Base-by-base conservation (phyloP, 2,888 invertebrate species). In the Aradus depressus region DNA sequence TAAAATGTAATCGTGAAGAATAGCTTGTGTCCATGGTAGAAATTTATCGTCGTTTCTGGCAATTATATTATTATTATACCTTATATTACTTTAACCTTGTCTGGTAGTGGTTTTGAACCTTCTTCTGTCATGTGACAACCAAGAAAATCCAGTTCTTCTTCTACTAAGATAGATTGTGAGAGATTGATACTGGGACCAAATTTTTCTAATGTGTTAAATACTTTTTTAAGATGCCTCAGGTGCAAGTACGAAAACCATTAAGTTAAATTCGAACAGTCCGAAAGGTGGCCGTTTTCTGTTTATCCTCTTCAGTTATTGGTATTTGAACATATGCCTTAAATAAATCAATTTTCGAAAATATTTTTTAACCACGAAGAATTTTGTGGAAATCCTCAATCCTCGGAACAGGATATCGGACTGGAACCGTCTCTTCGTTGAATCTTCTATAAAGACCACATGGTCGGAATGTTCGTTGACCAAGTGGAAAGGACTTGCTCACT, bases 391-490 rank as follows among this genome's bases (percentile, higher is more conserved):
- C 64, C 5, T 64, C 61, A 2, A 67, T 59, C 25, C 64, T 61
- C 0, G 63, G 60, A 2, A 65, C 54, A 0, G 67, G 66, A 50
- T 66, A 67, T 3, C 62, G 43, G 54, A 68, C 66, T 0, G 65
- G 64, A 1, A 62, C 49, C 0, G 66, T 68, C 1, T 44, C 44
- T 0, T 56, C 48, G 51, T 68, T 70, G 0, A 68, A 54, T 0
- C 22, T 10, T 1, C 68, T 51, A 51, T 68, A 70, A 56, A 61
- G 66, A 4, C 67, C 68, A 48, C 67, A 65, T 1, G 63, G 60
- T 35, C 65, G 41, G 62, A 62, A 67, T 14, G 26, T 41, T 65
- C 63, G 10, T 56, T 57, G 4, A 60, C 62, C 43, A 63, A 23
- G 48, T 62, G 61, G 2, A 64, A 56, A 16, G 62, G 61, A 12